Percentiles rank a stretch among this genome's conserved stretches.
Conservation (phyloP, 2,797 vertebrate genomes). For the Chromobotia macracanthus region DNA sequence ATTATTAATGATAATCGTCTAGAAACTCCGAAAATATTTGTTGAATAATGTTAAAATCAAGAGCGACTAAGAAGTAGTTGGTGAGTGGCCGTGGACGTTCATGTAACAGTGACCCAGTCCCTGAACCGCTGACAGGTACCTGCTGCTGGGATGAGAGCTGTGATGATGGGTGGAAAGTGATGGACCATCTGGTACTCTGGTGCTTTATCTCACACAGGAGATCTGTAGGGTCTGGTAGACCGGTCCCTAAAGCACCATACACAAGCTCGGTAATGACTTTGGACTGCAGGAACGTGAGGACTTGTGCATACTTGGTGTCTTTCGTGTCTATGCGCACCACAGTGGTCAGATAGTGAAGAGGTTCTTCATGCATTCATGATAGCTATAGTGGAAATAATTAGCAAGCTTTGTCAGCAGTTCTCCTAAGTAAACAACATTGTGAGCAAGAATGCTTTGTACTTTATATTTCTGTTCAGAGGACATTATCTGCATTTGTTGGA, state of each 20-base stretch:
- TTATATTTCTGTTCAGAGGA: neutral
- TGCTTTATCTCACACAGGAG: conserved; percentile 86
- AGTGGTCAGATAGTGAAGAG: conserved; percentile 95
- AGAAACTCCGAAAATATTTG: too few relatives aligned
- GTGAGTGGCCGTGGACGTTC: conserved; percentile 89
- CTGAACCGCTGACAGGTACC: conserved; percentile 87
- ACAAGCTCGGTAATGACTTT: conserved; percentile 87
- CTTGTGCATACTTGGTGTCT: conserved; percentile 95
- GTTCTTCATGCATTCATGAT: conserved; percentile 99
- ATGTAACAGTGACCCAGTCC: conserved; percentile 83
- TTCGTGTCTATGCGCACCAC: conserved; percentile 96
- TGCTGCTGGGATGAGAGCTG: conserved; percentile 84
- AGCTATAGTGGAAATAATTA: conserved; percentile 98
- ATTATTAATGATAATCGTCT: too few relatives aligned
- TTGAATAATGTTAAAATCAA: too few relatives aligned
- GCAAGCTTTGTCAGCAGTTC: conserved; percentile 94
- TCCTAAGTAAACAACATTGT: conserved; percentile 64
- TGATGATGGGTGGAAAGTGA: too few relatives aligned
- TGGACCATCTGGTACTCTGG: conserved; percentile 78
- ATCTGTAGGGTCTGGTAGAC: conserved; percentile 83
- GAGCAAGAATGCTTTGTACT: neutral
- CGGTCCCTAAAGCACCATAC: conserved; percentile 76
- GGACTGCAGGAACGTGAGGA: conserved; percentile 96
- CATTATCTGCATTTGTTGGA: conserved; percentile 23
- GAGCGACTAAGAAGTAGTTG: too few relatives aligned